Base-by-base conservation (phyloP, 2,888 invertebrate genomes). In the Rhogogaster chlorosoma region DNA sequence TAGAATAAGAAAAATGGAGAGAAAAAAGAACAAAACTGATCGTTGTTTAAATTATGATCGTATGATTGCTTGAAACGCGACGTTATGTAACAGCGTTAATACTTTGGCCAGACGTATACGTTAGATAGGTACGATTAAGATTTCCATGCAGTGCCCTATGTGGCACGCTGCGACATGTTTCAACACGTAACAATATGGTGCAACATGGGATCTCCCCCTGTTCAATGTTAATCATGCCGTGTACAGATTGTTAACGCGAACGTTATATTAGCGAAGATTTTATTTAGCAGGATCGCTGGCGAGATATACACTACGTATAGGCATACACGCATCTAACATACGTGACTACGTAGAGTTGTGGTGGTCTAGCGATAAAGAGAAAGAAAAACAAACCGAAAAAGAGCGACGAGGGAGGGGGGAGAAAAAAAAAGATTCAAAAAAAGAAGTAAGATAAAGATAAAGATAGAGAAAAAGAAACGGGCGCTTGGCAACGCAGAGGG, bases 101-200 rank as follows among this genome's bases (percentile, higher is more conserved):
- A 26, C 26, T 10, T 61, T 4, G 22, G 26, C 22, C 61, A 61
- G 61, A 26, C 61, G 61, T 26, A n/a, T n/a, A n/a, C n/a, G 61
- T 26, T 4, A 22, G 61, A 61, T 49, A 49, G 12, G 10, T 15
- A 49, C 75, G 49, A 29, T 77, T 49, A 53, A 77, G 75, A 45
- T 49, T 77, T 49, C 32, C 49, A 18, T 49, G 75, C 49, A 10
- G n/a, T 22, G 18, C 38, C 70, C 10, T 80, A 36, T 80, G 80
- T 80, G 80, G 80, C 61, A 80, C 36, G 61, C 15, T 7, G 61
- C 57, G 80, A 61, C 80, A 80, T 80, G 3, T 61, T 38, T 57
- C 32, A 38, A 80, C 36, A 80, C 36, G 1, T 61, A 26, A 80
- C 80, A 80, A 80, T 80, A 80, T 80, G 80, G 80, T 80, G 61